Evolutionary conservation across 1,140 invertebrate species (phyloP).

Genomic region (Tachypleus tridentatus): DNA sequence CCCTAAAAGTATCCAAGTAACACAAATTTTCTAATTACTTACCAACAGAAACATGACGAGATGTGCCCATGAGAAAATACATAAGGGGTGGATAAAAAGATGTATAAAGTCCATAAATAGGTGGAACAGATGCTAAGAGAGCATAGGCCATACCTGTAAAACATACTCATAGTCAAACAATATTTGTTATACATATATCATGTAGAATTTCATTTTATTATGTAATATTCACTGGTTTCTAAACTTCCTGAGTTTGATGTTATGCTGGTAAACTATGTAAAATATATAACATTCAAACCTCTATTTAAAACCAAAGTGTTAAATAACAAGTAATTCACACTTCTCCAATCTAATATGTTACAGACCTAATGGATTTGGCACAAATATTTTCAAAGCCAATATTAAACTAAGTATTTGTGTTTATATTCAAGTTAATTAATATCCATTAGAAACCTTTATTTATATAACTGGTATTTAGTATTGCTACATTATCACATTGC

Average conservation of each 20-base stretch:
- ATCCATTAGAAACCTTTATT: too few species aligned
- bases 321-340: background rate
- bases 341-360: too few species aligned
- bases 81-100: conserved; percentile 84
- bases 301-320: background rate
- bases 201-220: background rate
- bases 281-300: background rate
- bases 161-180: background rate
- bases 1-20: too few species aligned
- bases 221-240: background rate
- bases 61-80: conserved; percentile 83
- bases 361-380: too few species aligned
- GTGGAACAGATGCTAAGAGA: conserved; percentile 67
- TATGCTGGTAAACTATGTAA: background rate
- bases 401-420: too few species aligned
- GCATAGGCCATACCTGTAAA: conserved; percentile 68
- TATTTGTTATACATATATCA: background rate
- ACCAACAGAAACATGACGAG: conserved; percentile 75
- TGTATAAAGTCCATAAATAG: conserved; percentile 84
- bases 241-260: background rate
- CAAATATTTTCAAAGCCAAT: too few species aligned
- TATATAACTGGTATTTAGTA: too few species aligned
- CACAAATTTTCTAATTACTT: background rate
- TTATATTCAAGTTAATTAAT: too few species aligned
- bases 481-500: too few species aligned